A percentile compares a stretch with the other conserved stretches of the same genome.
Conservation (phyloP, 2,113 vertebrate species). For the Ammodytes marinus region DNA sequence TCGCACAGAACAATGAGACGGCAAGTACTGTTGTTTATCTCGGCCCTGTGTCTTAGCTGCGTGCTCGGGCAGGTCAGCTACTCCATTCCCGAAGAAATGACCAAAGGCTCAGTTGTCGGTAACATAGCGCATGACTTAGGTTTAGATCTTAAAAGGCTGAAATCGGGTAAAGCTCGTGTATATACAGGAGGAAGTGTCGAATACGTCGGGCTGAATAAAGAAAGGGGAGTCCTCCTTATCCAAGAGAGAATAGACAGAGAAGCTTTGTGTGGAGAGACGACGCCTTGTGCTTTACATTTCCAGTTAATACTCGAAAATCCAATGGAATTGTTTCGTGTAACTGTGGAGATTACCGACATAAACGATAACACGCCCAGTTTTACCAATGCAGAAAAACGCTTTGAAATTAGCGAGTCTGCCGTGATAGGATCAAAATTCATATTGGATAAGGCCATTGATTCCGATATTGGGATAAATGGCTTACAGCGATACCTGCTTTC, state of each 20-base stretch:
- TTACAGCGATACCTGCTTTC: slow-evolving; percentile 31
- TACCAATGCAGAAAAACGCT: slow-evolving; percentile 39
- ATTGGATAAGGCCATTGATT: slow-evolving; percentile 57
- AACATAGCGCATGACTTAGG: slow-evolving; percentile 83
- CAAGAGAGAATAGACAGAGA: slow-evolving; percentile 83
- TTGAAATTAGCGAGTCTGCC: slow-evolving; percentile 58
- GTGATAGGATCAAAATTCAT: slow-evolving; percentile 53
- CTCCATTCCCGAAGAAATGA: slow-evolving; percentile 84
- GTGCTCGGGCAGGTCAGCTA: slow-evolving; percentile 78
- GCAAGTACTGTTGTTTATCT: slow-evolving; percentile 71
- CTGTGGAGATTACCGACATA: slow-evolving; percentile 58
- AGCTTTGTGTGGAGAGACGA: slow-evolving; percentile 79
- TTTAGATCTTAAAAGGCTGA: slow-evolving; percentile 76
- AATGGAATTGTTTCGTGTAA: slow-evolving; percentile 63
- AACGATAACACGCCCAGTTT: slow-evolving; percentile 62
- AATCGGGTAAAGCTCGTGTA: slow-evolving; percentile 75
- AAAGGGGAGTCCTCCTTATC: slow-evolving; percentile 73
- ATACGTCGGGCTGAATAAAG: slow-evolving; percentile 80
- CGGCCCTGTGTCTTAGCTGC: slow-evolving; percentile 18
- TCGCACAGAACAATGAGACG: slow-evolving; percentile 65
- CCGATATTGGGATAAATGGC: slow-evolving; percentile 49
- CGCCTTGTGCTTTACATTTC: slow-evolving; percentile 75
- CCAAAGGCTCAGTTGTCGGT: slow-evolving; percentile 82
- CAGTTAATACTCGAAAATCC: slow-evolving; percentile 77
- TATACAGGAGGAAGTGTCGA: slow-evolving; percentile 74